Percentiles rank a stretch among this genome's conserved stretches.
Conservation (phyloP, 2,113 vertebrate genomes). For the Procavia capensis region DNA sequence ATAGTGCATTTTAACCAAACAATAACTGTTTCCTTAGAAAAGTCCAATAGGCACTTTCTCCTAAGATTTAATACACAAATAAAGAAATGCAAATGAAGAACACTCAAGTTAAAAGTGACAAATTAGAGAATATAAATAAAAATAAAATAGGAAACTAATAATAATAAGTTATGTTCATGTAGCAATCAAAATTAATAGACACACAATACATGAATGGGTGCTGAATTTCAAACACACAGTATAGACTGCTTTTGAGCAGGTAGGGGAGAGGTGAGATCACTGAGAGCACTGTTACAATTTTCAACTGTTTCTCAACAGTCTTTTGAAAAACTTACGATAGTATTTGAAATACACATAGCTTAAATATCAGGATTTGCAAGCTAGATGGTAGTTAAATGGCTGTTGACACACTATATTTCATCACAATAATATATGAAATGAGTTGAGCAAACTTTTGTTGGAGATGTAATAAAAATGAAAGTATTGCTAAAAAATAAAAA, state of each 20-base stretch:
- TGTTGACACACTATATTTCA: neutral
- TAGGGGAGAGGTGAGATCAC: accelerated
- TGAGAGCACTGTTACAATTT: neutral
- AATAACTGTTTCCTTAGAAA: neutral
- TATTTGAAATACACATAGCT: neutral
- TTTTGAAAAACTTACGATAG: neutral
- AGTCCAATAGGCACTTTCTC: neutral
- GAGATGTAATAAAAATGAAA: neutral
- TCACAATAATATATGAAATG: neutral
- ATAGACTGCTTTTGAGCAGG: neutral
- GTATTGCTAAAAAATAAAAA: neutral
- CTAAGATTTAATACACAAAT: neutral
- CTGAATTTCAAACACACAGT: neutral
- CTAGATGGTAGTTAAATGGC: neutral
- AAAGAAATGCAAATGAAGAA: neutral
- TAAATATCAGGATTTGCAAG: neutral
- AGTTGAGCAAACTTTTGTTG: neutral
- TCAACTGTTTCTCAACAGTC: neutral
- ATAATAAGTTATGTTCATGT: neutral
- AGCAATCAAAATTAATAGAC: neutral
- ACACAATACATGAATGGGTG: neutral
- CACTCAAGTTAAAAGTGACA: neutral
- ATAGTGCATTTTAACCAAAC: neutral
- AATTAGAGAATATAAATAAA: neutral
- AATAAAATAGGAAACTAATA: neutral